These are phyloP conservation scores for Rhagophthalmus giganteus DNA, from an alignment of 2,888 invertebrate species.

Conservation along the genomic window DNA sequence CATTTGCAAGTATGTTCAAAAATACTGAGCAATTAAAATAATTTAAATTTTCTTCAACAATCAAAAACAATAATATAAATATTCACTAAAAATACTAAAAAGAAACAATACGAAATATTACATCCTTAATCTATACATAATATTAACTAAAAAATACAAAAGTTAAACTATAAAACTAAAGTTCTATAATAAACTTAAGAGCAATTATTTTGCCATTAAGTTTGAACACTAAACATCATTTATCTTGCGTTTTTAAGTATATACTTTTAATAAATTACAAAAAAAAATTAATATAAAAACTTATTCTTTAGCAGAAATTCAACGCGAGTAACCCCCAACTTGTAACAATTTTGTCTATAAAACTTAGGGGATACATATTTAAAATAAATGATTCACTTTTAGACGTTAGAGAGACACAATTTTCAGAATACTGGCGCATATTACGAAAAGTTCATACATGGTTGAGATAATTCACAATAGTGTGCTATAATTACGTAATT, in stretches of 20 bases:
- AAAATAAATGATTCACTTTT: no score
- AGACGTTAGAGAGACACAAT: slow-evolving; percentile 28
- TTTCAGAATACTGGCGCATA: slow-evolving; percentile 44
- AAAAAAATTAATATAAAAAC: slow-evolving; percentile 1
- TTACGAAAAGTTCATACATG: slow-evolving; percentile 27
- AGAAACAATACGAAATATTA: slow-evolving; percentile 49
- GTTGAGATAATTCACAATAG: slow-evolving; percentile 21
- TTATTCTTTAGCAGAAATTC: no score
- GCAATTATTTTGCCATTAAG: slow-evolving; percentile 28
- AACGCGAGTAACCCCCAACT: no score
- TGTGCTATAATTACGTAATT: not conserved
- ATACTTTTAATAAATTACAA: slow-evolving; percentile 24
- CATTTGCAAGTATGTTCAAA: slow-evolving; percentile 10
- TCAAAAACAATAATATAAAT: slow-evolving; percentile 52
- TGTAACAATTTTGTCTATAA: no score
- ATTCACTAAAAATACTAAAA: slow-evolving; percentile 50
- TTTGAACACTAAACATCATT: slow-evolving; percentile 39
- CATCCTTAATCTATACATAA: slow-evolving; percentile 46
- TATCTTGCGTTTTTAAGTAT: slow-evolving; percentile 17
- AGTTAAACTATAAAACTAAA: slow-evolving; percentile 49
- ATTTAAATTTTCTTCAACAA: slow-evolving; percentile 43
- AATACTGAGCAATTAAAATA: slow-evolving; percentile 34
- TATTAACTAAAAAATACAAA: slow-evolving; percentile 47
- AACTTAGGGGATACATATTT: no score
- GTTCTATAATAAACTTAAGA: slow-evolving; percentile 45